A percentile compares a stretch with the other conserved stretches of the same genome.
phyloP scores from a whole-genome alignment of 2,113 vertebrate genomes.

The Drymodes brunneopygia region DNA sequence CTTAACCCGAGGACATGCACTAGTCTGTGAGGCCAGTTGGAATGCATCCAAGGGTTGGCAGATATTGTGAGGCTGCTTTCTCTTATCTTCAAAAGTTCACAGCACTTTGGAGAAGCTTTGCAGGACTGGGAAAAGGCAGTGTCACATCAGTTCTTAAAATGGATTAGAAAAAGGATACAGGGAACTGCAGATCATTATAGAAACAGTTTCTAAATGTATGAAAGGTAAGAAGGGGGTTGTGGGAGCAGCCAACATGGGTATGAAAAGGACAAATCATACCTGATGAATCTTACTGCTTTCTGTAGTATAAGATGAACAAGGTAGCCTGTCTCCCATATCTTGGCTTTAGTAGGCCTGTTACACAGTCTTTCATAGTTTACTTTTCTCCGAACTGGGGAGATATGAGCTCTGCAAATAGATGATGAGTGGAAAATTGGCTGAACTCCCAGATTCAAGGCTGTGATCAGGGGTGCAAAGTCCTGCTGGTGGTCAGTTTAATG shows the following conservation, averaged over 20 bases:
- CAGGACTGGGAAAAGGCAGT: neutral
- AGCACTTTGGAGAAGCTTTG: neutral
- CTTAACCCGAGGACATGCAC: neutral
- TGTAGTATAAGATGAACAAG: neutral
- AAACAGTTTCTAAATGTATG: neutral
- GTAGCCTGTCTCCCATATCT: fast-evolving
- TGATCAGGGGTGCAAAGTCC: neutral
- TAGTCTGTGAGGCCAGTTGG: neutral
- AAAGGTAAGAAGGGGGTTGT: neutral
- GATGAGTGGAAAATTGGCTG: neutral
- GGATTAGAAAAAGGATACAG: neutral
- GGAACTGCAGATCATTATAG: neutral
- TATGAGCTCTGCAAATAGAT: neutral
- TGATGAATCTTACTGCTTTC: neutral
- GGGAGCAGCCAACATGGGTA: neutral
- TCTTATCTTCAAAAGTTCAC: neutral
- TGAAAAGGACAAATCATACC: neutral
- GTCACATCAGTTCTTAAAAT: neutral
- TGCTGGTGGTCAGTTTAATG: neutral
- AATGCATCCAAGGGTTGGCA: neutral
- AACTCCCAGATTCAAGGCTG: neutral
- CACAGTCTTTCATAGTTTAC: neutral
- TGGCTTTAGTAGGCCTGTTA: neutral
- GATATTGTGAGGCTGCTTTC: neutral
- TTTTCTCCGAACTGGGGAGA: neutral